A percentile compares a stretch with the other conserved stretches of the same genome.
Conservation (phyloP, 2,797 vertebrate species). For the Alcedo atthis region DNA sequence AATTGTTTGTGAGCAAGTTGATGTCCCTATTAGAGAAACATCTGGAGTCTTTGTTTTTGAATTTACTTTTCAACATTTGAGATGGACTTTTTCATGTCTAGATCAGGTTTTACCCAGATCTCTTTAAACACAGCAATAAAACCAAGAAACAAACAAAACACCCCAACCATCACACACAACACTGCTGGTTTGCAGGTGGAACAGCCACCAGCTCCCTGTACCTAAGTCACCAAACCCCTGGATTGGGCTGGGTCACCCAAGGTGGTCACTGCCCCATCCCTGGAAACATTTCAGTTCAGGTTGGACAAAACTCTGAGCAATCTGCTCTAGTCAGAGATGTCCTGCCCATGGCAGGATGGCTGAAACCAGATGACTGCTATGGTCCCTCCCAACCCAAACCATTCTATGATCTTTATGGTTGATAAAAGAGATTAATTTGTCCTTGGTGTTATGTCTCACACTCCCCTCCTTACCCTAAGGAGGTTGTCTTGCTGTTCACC, state of each 20-base stretch:
- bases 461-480: background rate
- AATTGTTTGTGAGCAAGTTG: conserved; percentile 40
- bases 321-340: background rate
- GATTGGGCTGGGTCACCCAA: too few relatives aligned
- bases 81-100: conserved; percentile 41
- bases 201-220: background rate
- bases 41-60: conserved; percentile 41
- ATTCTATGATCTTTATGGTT: background rate
- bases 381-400: background rate
- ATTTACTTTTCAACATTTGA: conserved; percentile 16
- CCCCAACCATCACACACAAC: background rate
- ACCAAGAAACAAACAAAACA: too few relatives aligned
- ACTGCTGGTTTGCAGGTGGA: background rate
- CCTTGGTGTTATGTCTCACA: background rate
- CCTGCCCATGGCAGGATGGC: background rate
- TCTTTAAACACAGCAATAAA: background rate
- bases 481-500: background rate
- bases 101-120: conserved; percentile 1
- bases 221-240: background rate
- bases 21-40: conserved; percentile 46
- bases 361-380: background rate
- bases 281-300: background rate
- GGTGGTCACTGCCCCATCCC: background rate
- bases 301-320: background rate
- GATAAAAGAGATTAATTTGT: background rate